Evolutionary conservation across 2,888 invertebrate genomes (phyloP).

Genomic region (Kuschelorhynchus macadamiae): DNA sequence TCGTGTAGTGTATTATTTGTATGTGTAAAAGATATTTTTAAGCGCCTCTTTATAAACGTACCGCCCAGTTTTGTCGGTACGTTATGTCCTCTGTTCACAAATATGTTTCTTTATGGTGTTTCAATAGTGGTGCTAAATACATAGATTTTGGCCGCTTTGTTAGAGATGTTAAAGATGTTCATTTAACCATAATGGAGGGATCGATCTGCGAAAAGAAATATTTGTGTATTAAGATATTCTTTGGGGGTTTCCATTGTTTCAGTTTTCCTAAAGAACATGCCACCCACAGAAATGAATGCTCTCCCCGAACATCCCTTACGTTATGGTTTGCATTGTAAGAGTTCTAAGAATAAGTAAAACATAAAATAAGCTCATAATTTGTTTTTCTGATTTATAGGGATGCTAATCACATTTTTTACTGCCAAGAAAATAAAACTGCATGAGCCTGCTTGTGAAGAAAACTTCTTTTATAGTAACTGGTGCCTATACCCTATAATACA

Average conservation of each 20-base stretch:
- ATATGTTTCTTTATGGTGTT: slow-evolving; percentile 11
- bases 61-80: slow-evolving; percentile 40
- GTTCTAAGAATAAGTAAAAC: no score
- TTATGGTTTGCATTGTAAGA: no score
- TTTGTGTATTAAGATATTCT: background rate
- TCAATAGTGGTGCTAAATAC: slow-evolving; percentile 38
- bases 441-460: no score
- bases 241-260: background rate
- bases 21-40: slow-evolving; percentile 42
- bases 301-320: no score
- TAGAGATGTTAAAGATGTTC: slow-evolving; percentile 41
- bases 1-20: slow-evolving; percentile 25
- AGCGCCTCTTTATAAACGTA: slow-evolving; percentile 22
- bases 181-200: slow-evolving; percentile 36
- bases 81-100: slow-evolving; percentile 23
- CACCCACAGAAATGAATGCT: no score
- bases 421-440: background rate
- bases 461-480: no score
- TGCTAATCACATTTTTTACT: no score
- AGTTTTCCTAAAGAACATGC: background rate
- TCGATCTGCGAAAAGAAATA: background rate
- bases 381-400: no score
- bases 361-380: no score
- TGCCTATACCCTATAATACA: no score
- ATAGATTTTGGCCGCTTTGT: slow-evolving; percentile 30